Evolutionary conservation across 2,888 invertebrate genomes (phyloP).

Genomic region (Augochlorella aurata): DNA sequence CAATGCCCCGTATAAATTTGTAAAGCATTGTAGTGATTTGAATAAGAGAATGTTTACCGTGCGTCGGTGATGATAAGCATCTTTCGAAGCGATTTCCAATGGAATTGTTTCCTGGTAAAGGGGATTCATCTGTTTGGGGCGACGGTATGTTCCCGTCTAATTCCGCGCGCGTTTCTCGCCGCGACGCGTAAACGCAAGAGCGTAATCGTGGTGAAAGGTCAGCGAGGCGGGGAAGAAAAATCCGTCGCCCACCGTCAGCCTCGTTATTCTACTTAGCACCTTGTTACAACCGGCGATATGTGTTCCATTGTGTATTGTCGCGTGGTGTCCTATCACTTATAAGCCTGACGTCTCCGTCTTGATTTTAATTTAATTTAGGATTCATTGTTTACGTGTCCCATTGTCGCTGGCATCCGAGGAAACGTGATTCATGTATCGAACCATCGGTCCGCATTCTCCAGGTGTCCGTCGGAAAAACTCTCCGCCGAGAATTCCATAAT

Average conservation of each 20-base stretch:
- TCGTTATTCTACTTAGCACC: constrained; percentile 72
- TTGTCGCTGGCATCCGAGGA: constrained; percentile 47
- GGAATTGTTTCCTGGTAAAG: constrained; percentile 16
- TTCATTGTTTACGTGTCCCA: constrained; percentile 66
- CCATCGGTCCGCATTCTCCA: constrained; percentile 31
- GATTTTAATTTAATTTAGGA: constrained; percentile 69
- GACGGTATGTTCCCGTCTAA: constrained; percentile 45
- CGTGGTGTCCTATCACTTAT: constrained; percentile 56
- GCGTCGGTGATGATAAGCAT: not conserved
- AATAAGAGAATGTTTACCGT: not conserved
- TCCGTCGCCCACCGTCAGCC: constrained; percentile 71
- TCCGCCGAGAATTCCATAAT: not conserved
- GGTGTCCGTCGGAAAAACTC: not conserved
- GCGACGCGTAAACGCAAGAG: constrained; percentile 61
- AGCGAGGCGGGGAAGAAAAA: constrained; percentile 67
- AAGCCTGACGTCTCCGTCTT: constrained; percentile 57
- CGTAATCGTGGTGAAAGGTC: constrained; percentile 74
- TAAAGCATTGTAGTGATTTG: not conserved
- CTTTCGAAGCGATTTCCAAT: not conserved
- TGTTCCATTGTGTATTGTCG: constrained; percentile 72
- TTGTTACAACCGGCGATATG: constrained; percentile 71
- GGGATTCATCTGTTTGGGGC: constrained; percentile 29
- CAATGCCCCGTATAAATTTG: not conserved
- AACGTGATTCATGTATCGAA: constrained; percentile 54
- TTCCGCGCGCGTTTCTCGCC: constrained; percentile 47